A percentile compares a stretch with the other conserved stretches of the same genome.
These are phyloP conservation scores for Diabrotica virgifera DNA, from an alignment of 1,140 invertebrate genomes.

Conservation along the genomic window DNA sequence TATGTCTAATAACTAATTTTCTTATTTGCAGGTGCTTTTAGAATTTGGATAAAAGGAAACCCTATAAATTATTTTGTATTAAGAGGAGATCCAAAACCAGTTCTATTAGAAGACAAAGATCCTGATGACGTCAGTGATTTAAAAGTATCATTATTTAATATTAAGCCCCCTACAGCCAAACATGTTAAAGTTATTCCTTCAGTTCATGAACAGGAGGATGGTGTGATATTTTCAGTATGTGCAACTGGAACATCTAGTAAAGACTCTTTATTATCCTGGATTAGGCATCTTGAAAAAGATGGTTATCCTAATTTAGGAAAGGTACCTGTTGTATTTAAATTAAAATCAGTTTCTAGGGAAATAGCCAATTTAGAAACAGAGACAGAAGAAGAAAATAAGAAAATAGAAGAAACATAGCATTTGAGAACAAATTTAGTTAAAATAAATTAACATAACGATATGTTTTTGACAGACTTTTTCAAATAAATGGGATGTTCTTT, in stretches of 20 bases:
- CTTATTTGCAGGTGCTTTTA: conserved; percentile 55
- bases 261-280: conserved; percentile 91
- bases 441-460: neutral
- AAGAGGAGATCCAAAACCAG: conserved; percentile 59
- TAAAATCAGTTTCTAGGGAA: conserved; percentile 43
- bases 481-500: neutral
- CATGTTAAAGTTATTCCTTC: conserved; percentile 53
- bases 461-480: too few relatives aligned
- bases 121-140: conserved; percentile 62
- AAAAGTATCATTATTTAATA: conserved; percentile 58
- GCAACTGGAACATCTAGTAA: conserved; percentile 75
- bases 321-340: conserved; percentile 78
- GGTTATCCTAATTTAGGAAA: conserved; percentile 70
- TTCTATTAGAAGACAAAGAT: conserved; percentile 50
- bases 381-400: conserved; percentile 6
- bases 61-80: conserved; percentile 85
- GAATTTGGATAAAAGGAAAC: conserved; percentile 73
- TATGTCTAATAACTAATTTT: too few relatives aligned
- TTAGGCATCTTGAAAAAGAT: conserved; percentile 76
- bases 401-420: conserved; percentile 14
- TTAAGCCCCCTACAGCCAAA: conserved; percentile 47
- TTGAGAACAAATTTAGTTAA: neutral
- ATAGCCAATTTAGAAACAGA: conserved; percentile 17
- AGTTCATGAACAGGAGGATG: conserved; percentile 91
- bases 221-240: conserved; percentile 76